phyloP scores from a whole-genome alignment of 2,888 invertebrate species.

The Sphaeridia pumilis region DNA sequence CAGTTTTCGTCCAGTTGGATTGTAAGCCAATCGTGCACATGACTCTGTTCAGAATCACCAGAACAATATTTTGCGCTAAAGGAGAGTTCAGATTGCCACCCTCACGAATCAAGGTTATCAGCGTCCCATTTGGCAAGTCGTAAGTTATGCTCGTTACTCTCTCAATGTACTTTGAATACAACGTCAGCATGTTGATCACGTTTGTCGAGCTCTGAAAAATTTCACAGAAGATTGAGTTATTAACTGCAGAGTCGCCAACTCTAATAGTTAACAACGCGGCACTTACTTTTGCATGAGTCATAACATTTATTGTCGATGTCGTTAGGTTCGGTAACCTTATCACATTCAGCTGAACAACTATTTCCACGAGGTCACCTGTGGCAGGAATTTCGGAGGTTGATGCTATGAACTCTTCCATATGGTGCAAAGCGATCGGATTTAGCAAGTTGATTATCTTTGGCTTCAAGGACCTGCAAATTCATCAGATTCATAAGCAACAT shows the following conservation, averaged over 20 bases:
- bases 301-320: slow-evolving; percentile 11
- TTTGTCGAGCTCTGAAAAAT: slow-evolving; percentile 5
- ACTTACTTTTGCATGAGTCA: slow-evolving; percentile 9
- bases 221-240: no score
- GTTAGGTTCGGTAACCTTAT: slow-evolving; percentile 16
- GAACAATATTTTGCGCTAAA: slow-evolving; percentile 12
- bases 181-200: slow-evolving; percentile 10
- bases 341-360: slow-evolving; percentile 17
- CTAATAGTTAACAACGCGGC: background rate
- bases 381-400: slow-evolving; percentile 12
- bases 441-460: slow-evolving; percentile 18
- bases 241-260: no score
- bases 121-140: slow-evolving; percentile 8
- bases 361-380: slow-evolving; percentile 16
- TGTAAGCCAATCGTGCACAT: slow-evolving; percentile 14
- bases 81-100: slow-evolving; percentile 3
- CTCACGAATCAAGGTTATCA: slow-evolving; percentile 11
- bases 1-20: slow-evolving; percentile 11
- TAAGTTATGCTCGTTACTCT: slow-evolving; percentile 1
- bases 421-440: slow-evolving; percentile 21
- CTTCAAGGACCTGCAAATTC: slow-evolving; percentile 4
- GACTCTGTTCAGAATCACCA: slow-evolving; percentile 12
- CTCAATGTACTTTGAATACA: slow-evolving; percentile 14
- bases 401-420: slow-evolving; percentile 14
- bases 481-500: background rate